These are phyloP conservation scores for Mamestra configurata DNA, from an alignment of 1,140 invertebrate genomes.

Conservation along the genomic window DNA sequence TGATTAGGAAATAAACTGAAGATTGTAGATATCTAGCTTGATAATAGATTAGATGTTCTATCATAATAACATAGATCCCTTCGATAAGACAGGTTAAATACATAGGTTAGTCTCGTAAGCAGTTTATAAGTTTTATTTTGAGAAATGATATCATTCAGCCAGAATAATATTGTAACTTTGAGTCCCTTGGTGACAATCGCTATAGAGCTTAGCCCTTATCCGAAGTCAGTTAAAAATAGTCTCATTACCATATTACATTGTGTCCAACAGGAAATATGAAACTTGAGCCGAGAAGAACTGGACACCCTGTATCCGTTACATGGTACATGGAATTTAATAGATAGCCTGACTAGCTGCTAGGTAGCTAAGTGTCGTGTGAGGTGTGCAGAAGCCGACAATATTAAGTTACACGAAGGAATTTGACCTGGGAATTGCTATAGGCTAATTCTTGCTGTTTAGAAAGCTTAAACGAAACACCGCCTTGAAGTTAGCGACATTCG, in stretches of 20 bases:
- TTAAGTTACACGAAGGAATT: conserved; percentile 11
- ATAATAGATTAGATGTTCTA: too few relatives aligned
- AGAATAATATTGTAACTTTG: too few relatives aligned
- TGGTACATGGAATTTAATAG: conserved; percentile 33
- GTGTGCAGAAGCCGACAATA: not conserved
- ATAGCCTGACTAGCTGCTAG: not conserved
- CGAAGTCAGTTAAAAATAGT: not conserved
- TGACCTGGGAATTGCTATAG: not conserved
- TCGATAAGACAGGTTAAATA: too few relatives aligned
- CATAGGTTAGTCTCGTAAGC: too few relatives aligned
- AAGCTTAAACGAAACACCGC: not conserved
- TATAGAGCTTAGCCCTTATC: not conserved
- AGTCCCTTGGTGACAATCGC: too few relatives aligned
- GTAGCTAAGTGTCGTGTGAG: conserved; percentile 7
- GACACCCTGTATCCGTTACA: conserved; percentile 41
- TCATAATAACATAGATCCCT: too few relatives aligned
- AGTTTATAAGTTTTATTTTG: too few relatives aligned
- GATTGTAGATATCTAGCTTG: too few relatives aligned
- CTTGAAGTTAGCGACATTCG: not conserved
- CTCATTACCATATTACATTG: not conserved
- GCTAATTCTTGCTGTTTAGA: not conserved
- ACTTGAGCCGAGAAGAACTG: conserved; percentile 24
- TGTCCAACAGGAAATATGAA: conserved; percentile 31
- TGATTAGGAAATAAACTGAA: too few relatives aligned
- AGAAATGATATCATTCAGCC: too few relatives aligned